These are phyloP conservation scores for Eospalax fontanierii DNA, from an alignment of 2,797 vertebrate genomes.

Conservation along the genomic window DNA sequence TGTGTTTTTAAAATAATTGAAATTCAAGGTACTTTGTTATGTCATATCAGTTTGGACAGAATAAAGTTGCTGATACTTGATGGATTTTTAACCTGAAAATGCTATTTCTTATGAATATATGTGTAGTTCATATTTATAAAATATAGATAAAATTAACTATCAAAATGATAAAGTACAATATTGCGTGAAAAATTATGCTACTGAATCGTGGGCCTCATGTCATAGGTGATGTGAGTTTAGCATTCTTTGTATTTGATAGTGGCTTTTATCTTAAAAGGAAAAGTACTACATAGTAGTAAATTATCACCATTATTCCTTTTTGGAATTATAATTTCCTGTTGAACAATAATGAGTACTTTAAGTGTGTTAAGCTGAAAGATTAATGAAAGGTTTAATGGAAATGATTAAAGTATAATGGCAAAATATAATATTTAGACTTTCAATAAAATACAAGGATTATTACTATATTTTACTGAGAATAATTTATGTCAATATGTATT, in stretches of 20 bases:
- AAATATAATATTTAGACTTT: slow-evolving; percentile 26
- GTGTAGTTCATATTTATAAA: not conserved
- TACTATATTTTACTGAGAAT: not conserved
- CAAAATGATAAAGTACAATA: not conserved
- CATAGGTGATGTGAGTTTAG: not conserved
- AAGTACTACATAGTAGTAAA: not conserved
- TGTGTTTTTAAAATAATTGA: not conserved
- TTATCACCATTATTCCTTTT: not conserved
- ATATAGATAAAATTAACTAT: not conserved
- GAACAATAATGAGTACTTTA: not conserved
- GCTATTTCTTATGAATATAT: not conserved
- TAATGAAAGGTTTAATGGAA: not conserved
- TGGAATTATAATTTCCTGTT: slow-evolving; percentile 1
- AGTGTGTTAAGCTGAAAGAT: slow-evolving; percentile 26
- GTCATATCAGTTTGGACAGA: not conserved
- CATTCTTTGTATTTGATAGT: not conserved
- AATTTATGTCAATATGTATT: slow-evolving; percentile 1
- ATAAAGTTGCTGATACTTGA: not conserved
- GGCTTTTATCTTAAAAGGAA: slow-evolving; percentile 43
- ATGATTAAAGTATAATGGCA: not conserved
- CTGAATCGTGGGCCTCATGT: not conserved
- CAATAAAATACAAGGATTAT: slow-evolving; percentile 6
- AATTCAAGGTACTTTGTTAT: not conserved
- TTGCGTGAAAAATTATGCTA: not conserved
- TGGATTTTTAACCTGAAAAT: not conserved